A percentile compares a stretch with the other conserved stretches of the same genome.
Conservation (phyloP, 2,888 invertebrate genomes). For the Embidobia sp. region DNA sequence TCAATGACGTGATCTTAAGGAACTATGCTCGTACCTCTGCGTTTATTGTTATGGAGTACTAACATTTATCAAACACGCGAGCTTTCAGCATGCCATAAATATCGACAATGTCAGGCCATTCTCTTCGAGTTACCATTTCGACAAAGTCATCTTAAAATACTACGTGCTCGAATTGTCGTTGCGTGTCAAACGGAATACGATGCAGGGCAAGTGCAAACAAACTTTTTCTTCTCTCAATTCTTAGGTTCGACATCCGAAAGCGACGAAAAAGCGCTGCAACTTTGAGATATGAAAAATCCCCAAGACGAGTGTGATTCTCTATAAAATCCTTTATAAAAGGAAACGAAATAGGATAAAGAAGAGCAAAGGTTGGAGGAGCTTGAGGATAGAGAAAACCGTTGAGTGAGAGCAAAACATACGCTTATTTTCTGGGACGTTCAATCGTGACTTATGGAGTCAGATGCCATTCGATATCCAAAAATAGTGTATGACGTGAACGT, state of each 20-base stretch:
- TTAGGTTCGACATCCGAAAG: slow-evolving; percentile 31
- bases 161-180: slow-evolving; percentile 49
- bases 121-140: slow-evolving; percentile 47
- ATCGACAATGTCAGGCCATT: slow-evolving; percentile 48
- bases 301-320: slow-evolving; percentile 41
- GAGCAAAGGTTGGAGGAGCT: slow-evolving; percentile 3
- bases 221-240: slow-evolving; percentile 31
- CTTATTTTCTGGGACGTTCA: slow-evolving; percentile 47
- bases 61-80: slow-evolving; percentile 60
- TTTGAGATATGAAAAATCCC: slow-evolving; percentile 48
- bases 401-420: slow-evolving; percentile 33
- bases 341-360: slow-evolving; percentile 27
- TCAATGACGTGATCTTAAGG: slow-evolving; percentile 40
- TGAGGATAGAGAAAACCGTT: slow-evolving; percentile 18
- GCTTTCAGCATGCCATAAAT: slow-evolving; percentile 50
- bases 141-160: slow-evolving; percentile 56
- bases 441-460: slow-evolving; percentile 49
- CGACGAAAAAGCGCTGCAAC: slow-evolving; percentile 30
- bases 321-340: slow-evolving; percentile 48
- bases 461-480: slow-evolving; percentile 44
- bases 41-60: slow-evolving; percentile 50
- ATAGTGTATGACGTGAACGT: slow-evolving; percentile 17
- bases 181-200: slow-evolving; percentile 58
- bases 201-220: slow-evolving; percentile 56
- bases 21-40: slow-evolving; percentile 39